Percentiles rank a stretch among this genome's conserved stretches.
These are phyloP conservation scores for Sarcophaga bullata DNA, from an alignment of 1,140 invertebrate species.

Conservation along the genomic window DNA sequence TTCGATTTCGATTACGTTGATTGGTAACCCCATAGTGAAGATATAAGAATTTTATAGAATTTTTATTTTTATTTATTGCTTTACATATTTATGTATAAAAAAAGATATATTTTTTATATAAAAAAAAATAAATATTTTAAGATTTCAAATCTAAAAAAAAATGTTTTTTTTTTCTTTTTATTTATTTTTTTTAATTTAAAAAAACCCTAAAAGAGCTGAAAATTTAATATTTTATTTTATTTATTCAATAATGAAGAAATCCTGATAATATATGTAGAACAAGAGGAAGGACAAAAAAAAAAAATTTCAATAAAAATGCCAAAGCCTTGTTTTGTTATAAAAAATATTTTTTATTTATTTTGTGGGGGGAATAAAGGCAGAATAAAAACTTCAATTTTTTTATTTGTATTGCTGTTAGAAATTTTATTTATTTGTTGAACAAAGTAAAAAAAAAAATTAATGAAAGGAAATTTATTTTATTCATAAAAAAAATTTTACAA, in stretches of 20 bases:
- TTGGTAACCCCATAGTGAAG: background rate
- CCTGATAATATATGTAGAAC: background rate
- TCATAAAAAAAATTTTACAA: no score
- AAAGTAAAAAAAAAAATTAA: slow-evolving; percentile 26
- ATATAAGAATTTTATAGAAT: background rate
- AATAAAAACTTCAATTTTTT: slow-evolving; percentile 17
- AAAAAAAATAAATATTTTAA: background rate
- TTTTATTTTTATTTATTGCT: background rate
- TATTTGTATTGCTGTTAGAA: background rate
- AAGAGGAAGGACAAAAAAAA: background rate
- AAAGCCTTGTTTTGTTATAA: slow-evolving; percentile 33
- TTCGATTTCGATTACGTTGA: background rate
- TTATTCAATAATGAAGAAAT: background rate
- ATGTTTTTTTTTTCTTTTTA: no score
- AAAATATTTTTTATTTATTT: slow-evolving; percentile 24
- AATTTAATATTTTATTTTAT: background rate
- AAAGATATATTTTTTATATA: slow-evolving; percentile 2
- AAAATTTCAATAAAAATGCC: slow-evolving; percentile 36
- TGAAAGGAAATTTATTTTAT: background rate
- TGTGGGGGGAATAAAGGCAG: background rate
- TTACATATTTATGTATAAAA: background rate
- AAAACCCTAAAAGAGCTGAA: background rate
- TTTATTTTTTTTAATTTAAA: background rate
- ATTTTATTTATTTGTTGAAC: background rate
- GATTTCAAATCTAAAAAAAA: no score